Evolutionary conservation across 2,888 invertebrate species (phyloP), one percentile per base, ranked within the genome.

Genomic region (Thysanoteuthis rhombus): DNA sequence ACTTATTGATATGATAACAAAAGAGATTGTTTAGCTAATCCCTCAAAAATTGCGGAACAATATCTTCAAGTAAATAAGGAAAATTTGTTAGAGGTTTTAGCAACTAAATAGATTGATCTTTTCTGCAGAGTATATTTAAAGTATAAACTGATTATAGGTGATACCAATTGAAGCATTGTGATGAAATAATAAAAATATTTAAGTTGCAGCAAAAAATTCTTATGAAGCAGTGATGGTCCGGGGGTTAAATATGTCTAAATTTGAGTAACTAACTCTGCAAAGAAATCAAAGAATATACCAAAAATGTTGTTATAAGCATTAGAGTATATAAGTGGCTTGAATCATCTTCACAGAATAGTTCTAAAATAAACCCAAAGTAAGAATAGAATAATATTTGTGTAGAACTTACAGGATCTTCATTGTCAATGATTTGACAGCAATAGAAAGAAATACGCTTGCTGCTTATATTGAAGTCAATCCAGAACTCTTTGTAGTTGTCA

Each of bases 381-480:
- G 52, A 52, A 52, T 52, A 42, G 42, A 90, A 90, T 39, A 90
- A 92, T 22, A 92, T 90, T 28, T 90, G 5, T 28, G n/a, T 32
- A 92, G 16, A 92, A 45, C 92, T 92, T 92, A 92, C 92, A 45
- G 40, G 40, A 28, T 92, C 92, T 92, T 92, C 92, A 92, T 32
- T 40, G 3, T n/a, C 42, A 92, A 45, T 22, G 8, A 92, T 28
- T 32, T 92, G 92, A 40, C 45, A 36, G 45, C 92, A 92, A 45
- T 92, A 92, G 92, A 92, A 92, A 45, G 92, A 45, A 45, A 92
- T 42, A 40, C 92, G 92, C n/a, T 92, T 40, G 45, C 92, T 92
- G 36, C 16, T 42, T 32, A 10, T 5, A 92, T 92, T 92, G 32
- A 92, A 92, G 45, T 92, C 92, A 92, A 92, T 45, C 92, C 92